Conservation (phyloP, 2,113 vertebrate genomes). For the Ginglymostoma cirratum region DNA sequence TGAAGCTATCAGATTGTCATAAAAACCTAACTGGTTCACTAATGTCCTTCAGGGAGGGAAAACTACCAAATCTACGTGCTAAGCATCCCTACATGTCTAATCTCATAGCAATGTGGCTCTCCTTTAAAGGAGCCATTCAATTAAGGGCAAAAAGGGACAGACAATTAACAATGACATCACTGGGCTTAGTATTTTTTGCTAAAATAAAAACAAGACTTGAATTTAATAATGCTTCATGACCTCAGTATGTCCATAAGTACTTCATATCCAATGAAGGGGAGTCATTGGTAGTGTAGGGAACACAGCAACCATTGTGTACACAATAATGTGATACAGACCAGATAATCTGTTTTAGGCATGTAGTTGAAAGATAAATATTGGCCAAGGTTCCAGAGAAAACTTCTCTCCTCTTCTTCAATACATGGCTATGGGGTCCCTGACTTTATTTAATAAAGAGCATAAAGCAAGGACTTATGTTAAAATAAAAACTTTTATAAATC, state of each 20-base stretch:
- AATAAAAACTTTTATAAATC: too few relatives aligned
- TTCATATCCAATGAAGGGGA: neutral
- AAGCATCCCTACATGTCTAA: neutral
- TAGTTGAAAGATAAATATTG: neutral
- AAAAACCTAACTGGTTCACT: neutral
- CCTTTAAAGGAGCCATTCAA: neutral
- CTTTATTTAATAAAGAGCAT: too few relatives aligned
- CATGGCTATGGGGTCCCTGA: too few relatives aligned
- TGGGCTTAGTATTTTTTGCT: neutral
- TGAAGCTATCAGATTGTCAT: neutral
- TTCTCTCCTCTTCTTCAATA: too few relatives aligned
- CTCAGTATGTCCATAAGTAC: neutral
- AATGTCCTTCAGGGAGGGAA: neutral
- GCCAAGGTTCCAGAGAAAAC: too few relatives aligned
- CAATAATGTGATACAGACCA: neutral
- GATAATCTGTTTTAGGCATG: neutral
- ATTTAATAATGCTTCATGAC: neutral
- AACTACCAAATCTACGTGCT: neutral
- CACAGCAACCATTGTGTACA: neutral
- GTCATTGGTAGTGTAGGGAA: neutral
- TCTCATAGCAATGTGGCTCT: neutral
- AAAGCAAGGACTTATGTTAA: neutral
- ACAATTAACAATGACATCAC: neutral
- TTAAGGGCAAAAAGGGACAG: neutral
- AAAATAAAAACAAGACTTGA: neutral